phyloP scores from a whole-genome alignment of 2,797 vertebrate genomes.

The Pipistrellus pipistrellus region DNA sequence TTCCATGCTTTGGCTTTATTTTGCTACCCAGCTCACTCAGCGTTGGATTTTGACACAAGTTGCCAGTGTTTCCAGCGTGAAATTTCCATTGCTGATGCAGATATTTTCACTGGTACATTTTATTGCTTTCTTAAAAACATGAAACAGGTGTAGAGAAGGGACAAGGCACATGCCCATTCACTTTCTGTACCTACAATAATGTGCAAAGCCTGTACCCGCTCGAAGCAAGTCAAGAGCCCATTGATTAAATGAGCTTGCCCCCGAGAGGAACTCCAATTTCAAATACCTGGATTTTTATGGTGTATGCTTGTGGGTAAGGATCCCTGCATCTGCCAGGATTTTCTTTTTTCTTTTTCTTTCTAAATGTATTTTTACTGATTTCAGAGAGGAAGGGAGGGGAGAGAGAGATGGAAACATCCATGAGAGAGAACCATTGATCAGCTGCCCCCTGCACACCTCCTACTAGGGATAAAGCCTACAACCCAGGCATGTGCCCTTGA shows the following conservation, averaged over 20 bases:
- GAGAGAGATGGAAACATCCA: too few species aligned
- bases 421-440: too few species aligned
- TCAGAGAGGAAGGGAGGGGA: too few species aligned
- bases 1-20: slow-evolving; percentile 21
- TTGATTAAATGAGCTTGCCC: not conserved
- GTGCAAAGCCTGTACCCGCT: slow-evolving; percentile 9
- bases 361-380: too few species aligned
- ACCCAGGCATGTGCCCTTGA: too few species aligned
- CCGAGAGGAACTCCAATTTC: slow-evolving; percentile 35
- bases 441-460: too few species aligned
- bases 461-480: too few species aligned
- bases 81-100: not conserved
- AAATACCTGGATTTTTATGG: slow-evolving; percentile 40
- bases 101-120: not conserved
- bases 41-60: not conserved
- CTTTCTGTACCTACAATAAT: slow-evolving; percentile 12
- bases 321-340: not conserved
- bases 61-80: slow-evolving; percentile 7
- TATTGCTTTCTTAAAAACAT: not conserved
- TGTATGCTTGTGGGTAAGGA: slow-evolving; percentile 21
- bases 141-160: not conserved
- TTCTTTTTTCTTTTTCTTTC: slow-evolving; percentile 56
- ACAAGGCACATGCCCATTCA: not conserved
- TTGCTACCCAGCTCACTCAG: slow-evolving; percentile 49
- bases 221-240: slow-evolving; percentile 44